Evolutionary conservation across 2,113 vertebrate species (phyloP), one percentile per base, ranked within the genome.

Genomic region (Lasiurus cinereus): DNA sequence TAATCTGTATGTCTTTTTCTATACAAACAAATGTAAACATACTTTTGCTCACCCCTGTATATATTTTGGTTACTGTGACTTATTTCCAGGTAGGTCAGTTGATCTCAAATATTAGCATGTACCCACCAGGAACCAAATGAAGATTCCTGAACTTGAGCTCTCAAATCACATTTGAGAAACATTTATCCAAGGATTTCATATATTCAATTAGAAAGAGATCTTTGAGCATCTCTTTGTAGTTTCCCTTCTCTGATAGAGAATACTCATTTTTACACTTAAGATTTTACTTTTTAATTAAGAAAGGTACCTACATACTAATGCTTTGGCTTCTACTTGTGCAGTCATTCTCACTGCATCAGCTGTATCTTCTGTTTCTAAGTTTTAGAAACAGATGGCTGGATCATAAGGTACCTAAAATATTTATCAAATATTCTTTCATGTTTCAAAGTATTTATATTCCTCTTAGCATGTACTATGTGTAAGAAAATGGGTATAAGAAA

Each of bases 391-490:
- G 4, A 62, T 62, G 22, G 10, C 59, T 93, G 15, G 8, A 69
- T 91, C 18, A 0, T 92, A 94, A 96, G 74, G 46, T 93, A 11
- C 31, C 22, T 78, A 56, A 85, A 66, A 39, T 96, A 64, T 56
- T 95, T 95, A 77, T 77, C 62, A 95, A 2, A 70, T 89, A 91
- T 29, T 91, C 43, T 5, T 11, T 74, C 90, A 14, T 64, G 16
- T 95, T 77, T 94, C 74, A 50, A 93, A 95, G 39, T 77, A 85
- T 89, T 92, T 93, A 24, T 10, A 78, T 85, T 84, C 15, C 13
- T 31, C 52, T 77, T 95, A 69, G 62, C 54, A 72, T 62, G 18
- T 83, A 31, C 54, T 56, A 21, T 56, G 18, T 69, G 11, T 95
- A 18, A 22, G 4, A 15, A 89, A 76, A 80, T 87, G 24, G 24